These are phyloP conservation scores for Paracentrotus lividus DNA, from an alignment of 53 echinoderm and acorn worm genomes.

Conservation along the genomic window DNA sequence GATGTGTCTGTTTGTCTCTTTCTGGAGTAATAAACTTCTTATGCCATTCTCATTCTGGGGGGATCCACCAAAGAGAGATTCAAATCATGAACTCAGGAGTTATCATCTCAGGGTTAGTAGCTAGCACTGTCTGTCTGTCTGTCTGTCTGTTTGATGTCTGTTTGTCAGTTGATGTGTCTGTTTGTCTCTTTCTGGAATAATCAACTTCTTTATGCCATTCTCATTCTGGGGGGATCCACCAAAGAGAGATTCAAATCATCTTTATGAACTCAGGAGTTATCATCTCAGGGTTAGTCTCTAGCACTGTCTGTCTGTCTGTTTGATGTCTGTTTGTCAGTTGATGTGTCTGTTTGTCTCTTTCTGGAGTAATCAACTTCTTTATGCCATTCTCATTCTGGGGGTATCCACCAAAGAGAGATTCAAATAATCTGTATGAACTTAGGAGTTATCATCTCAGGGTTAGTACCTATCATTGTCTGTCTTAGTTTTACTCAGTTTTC, in stretches of 20 bases:
- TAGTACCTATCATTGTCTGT: too few relatives aligned
- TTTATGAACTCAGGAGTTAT: constrained; percentile 95
- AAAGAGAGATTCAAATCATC: constrained; percentile 75
- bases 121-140: background rate
- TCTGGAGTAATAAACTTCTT: constrained; percentile 91
- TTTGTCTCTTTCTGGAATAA: too few relatives aligned
- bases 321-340: background rate
- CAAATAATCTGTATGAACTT: constrained; percentile 89
- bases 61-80: constrained; percentile 77
- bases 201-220: constrained; percentile 91
- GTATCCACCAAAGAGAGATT: constrained; percentile 77
- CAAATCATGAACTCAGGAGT: constrained; percentile 89
- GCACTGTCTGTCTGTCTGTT: background rate
- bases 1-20: too few relatives aligned
- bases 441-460: constrained; percentile 98
- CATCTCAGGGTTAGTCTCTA: constrained; percentile 90
- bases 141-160: background rate
- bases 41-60: constrained; percentile 96
- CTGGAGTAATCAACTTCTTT: constrained; percentile 92
- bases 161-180: too few relatives aligned
- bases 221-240: constrained; percentile 96
- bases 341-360: too few relatives aligned
- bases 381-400: constrained; percentile 96
- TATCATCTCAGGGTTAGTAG: constrained; percentile 92
- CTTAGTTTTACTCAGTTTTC: too few relatives aligned